These are phyloP conservation scores for Euborellia annulipes DNA, from an alignment of 1,140 invertebrate species.

Conservation along the genomic window DNA sequence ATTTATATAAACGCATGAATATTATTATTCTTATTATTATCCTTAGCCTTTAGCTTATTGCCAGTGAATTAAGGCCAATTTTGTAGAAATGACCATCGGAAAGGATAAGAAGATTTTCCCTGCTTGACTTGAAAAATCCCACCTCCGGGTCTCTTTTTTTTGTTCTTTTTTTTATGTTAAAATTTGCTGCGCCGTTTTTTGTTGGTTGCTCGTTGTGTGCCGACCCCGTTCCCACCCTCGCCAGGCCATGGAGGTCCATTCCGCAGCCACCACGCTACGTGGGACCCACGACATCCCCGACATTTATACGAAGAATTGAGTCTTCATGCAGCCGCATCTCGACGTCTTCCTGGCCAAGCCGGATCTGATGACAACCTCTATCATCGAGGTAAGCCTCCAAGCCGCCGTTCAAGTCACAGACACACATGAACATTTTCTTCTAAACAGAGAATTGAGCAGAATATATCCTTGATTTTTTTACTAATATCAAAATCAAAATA, in stretches of 20 bases:
- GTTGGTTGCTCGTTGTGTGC: conserved; percentile 6
- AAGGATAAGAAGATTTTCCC: not conserved
- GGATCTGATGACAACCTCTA: conserved; percentile 40
- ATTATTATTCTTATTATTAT: too few species aligned
- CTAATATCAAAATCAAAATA: too few species aligned
- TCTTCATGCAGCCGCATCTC: conserved; percentile 36
- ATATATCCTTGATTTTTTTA: too few species aligned
- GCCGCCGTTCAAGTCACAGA: not conserved
- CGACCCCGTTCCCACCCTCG: too few species aligned
- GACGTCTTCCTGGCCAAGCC: conserved; percentile 35
- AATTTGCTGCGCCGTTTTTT: conserved; percentile 3
- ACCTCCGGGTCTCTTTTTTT: conserved; percentile 2
- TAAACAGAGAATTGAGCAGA: too few species aligned
- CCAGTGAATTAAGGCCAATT: too few species aligned
- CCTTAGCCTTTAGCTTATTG: too few species aligned
- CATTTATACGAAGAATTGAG: conserved; percentile 74
- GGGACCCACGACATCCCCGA: conserved; percentile 53
- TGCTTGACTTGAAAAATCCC: conserved; percentile 1
- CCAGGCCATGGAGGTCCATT: conserved; percentile 33
- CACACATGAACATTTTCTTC: too few species aligned
- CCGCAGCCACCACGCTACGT: conserved; percentile 61
- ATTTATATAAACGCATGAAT: too few species aligned
- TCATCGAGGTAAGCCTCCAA: conserved; percentile 17
- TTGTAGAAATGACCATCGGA: conserved; percentile 1
- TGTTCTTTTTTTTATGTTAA: conserved; percentile 12